Evolutionary conservation across 2,797 vertebrate species (phyloP), one percentile per base, ranked within the genome.

Genomic region (Enteromius treurensis): DNA sequence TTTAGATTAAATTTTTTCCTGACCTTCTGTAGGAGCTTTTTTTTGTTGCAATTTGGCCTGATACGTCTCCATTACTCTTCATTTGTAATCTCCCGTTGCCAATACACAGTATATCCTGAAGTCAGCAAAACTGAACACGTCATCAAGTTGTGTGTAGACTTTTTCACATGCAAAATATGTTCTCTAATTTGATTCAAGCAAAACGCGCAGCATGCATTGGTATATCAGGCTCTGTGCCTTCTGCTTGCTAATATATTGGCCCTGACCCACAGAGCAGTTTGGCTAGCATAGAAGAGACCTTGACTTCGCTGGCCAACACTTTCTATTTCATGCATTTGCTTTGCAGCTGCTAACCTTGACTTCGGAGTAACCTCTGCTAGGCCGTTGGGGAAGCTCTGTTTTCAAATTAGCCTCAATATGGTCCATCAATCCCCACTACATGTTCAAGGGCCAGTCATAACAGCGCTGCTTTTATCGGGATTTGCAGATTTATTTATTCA

Each of bases 191-290:
- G 47, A 14, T 21, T 74, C 14, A 3, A 81, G 42, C 21, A 51
- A 81, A 74, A 65, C 58, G 65, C 42, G 14, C 80, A 71, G 60
- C 42, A 79, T 58, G 55, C 62, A 69, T 80, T 29, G 5, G 29
- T 64, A 67, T 68, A 65, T 53, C 73, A 62, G 58, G 29, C 37
- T 32, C 55, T 60, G 19, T 47, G 58, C 32, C 62, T 26, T 85
- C 26, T 58, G 51, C 77, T 58, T 53, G 49, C 65, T 79, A 80
- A 80, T 80, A 55, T 73, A 68, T 81, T 69, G 76, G 45, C 58
- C 78, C 42, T 77, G 40, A 70, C 73, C 62, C 77, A 62, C 34
- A 49, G 71, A 64, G 51, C n/a, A 81, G 79, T 76, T 81, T 85
- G 73, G 64, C 45, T 47, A 19, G 37, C 47, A 15, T 34, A 42